phyloP scores from a whole-genome alignment of 2,888 invertebrate genomes.

The Neuroscelio doddi region DNA sequence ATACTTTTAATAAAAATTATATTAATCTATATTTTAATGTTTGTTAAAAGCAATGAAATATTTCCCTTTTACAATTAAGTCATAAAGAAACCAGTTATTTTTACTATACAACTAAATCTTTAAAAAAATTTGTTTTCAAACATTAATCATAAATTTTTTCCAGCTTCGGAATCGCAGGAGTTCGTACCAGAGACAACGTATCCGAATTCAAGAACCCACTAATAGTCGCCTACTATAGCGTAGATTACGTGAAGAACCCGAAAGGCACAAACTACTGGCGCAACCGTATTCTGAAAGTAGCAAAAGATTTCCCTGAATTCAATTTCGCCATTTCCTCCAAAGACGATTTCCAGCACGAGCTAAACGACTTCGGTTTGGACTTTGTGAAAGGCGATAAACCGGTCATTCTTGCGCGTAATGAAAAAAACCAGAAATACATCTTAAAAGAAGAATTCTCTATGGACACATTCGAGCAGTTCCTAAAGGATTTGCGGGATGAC shows the following conservation, averaged over 20 bases:
- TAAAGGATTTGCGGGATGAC: constrained; percentile 86
- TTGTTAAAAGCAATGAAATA: no score
- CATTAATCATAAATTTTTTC: constrained; percentile 43
- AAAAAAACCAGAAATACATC: constrained; percentile 89
- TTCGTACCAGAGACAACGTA: constrained; percentile 88
- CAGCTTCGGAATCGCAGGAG: constrained; percentile 93
- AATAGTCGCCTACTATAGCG: constrained; percentile 92
- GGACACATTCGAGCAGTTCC: constrained; percentile 88
- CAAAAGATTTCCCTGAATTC: constrained; percentile 80
- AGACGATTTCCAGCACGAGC: constrained; percentile 94
- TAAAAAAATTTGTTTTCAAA: constrained; percentile 7
- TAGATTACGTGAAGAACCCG: constrained; percentile 96
- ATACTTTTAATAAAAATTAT: no score
- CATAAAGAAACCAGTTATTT: no score
- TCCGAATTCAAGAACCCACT: constrained; percentile 92
- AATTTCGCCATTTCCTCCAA: constrained; percentile 94
- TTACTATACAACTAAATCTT: no score
- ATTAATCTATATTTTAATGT: no score
- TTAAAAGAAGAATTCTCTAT: constrained; percentile 93
- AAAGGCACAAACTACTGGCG: constrained; percentile 99
- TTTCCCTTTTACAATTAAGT: no score
- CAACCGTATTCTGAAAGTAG: constrained; percentile 94
- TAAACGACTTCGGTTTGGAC: constrained; percentile 94
- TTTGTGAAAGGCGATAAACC: constrained; percentile 92
- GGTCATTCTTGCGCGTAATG: constrained; percentile 86